Base-by-base conservation (phyloP, 2,888 invertebrate species). In the Dinocampus coccinellae region DNA sequence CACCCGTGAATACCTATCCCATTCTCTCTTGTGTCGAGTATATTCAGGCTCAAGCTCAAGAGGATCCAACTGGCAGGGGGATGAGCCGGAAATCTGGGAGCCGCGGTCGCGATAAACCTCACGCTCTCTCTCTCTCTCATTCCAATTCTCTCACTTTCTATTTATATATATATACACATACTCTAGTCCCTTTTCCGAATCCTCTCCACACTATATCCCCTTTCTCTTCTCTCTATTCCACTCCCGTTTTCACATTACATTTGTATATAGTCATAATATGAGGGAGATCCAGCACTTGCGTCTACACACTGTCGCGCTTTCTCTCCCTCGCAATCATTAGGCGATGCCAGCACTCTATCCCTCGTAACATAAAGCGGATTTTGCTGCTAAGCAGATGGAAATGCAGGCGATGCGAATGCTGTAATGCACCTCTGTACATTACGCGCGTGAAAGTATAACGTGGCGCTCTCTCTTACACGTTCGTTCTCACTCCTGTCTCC, bases 291-390 rank as follows among this genome's bases (percentile, higher is more conserved):
- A n/a, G n/a, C 33, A 24, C 29, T 63, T 16, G 10, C 26, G 26
- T 47, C 4, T 63, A 16, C 11, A 26, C 10, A 20, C 26, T 60
- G 57, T 53, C 36, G 61, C 63, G 60, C 65, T 70, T 47, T 64
- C 73, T 69, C 58, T 62, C 55, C 60, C 69, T 72, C 63, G 71
- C 70, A 74, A 76, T 77, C 76, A 77, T 77, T 77, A 73, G 75
- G 72, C 73, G 67, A 75, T 74, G 71, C 78, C 72, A 73, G 78
- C 77, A 75, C 81, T 79, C 77, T 78, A 80, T 80, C 80, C 81
- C 78, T 80, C 79, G 81, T 82, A 83, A 82, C 80, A 80, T 79
- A 83, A 84, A 85, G 82, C 84, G 84, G 84, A 85, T 86, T 85
- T 82, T 77, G 76, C 75, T 78, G 81, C 80, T 84, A 84, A 86